A percentile compares a stretch with the other conserved stretches of the same genome.
Evolutionary conservation across 2,797 vertebrate genomes (phyloP).

Genomic region (Hypotaenidia okinawae): DNA sequence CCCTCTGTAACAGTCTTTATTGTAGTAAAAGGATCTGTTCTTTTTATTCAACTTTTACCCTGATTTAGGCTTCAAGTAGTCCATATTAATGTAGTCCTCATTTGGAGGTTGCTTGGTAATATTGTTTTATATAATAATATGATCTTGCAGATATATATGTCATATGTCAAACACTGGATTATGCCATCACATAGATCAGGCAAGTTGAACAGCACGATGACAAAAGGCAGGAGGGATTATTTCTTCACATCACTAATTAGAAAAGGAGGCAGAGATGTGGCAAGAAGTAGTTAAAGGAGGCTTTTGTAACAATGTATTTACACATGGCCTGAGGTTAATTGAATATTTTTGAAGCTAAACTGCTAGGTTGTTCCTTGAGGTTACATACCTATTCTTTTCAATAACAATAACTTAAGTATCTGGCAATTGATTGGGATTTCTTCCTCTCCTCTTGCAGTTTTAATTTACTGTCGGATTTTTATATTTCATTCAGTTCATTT

Average conservation of each 20-base stretch:
- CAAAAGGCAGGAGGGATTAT: background rate
- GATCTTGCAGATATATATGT: background rate
- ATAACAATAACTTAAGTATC: background rate
- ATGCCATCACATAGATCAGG: background rate
- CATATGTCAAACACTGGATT: background rate
- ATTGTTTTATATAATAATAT: background rate
- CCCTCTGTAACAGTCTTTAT: background rate
- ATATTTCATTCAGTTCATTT: background rate
- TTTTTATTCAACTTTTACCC: background rate
- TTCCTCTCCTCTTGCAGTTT: background rate
- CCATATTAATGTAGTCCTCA: background rate
- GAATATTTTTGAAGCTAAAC: conserved; percentile 6
- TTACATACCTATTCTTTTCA: background rate
- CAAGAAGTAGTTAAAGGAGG: background rate
- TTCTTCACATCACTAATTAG: conserved; percentile 28
- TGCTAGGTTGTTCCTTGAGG: conserved; percentile 2
- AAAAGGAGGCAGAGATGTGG: background rate
- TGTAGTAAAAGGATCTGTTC: background rate
- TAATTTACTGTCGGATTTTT: background rate
- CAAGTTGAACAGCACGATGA: background rate
- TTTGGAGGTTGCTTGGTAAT: background rate
- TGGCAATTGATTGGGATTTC: background rate
- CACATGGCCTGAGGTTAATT: background rate
- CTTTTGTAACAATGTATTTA: background rate
- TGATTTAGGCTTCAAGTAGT: background rate